Base-by-base conservation (phyloP, 1,140 invertebrate species). In the Brachionus rotundiformis region DNA sequence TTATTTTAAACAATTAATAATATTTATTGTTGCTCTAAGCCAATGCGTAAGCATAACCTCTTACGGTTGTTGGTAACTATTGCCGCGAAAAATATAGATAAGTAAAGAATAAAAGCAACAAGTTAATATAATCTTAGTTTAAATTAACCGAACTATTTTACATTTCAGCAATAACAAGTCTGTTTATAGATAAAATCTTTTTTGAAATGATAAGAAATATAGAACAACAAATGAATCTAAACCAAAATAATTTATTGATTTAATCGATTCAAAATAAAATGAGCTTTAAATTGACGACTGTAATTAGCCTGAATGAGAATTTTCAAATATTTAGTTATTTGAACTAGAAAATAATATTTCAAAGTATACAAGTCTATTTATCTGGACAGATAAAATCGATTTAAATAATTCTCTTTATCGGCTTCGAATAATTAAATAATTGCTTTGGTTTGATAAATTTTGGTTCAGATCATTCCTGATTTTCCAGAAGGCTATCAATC, bases 401-500 rank as follows among this genome's bases (percentile, higher is more conserved):
- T n/a, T 19, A 54, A 54, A 54, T 19, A 19, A 54, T 54, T 54
- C 19, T 54, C 5, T 2, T 19, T 7, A 54, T 54, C 16, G 47
- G 1, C 47, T 54, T 54, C 3, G 23, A 54, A 54, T 54, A 54
- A 19, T 54, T 54, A 7, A 54, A 54, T 54, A 54, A 54, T 54
- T 54, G 6, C 7, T 19, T 54, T 54, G 16, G 16, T 54, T 54
- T 54, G n/a, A 19, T 54, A 19, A 54, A 54, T 16, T 54, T 54
- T 54, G 47, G 23, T 54, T 54, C 23, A 54, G 23, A 54, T 54
- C 47, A 23, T 54, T 16, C 19, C 47, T 54, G n/a, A 2, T 25
- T 54, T 54, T 54, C 47, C 47, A 54, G 16, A 54, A 54, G 47
- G 47, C 47, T 54, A 54, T 54, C 47, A 54, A 54, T 54, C 47